Conservation (phyloP, 2,113 vertebrate genomes). For the Tragelaphus imberbis region DNA sequence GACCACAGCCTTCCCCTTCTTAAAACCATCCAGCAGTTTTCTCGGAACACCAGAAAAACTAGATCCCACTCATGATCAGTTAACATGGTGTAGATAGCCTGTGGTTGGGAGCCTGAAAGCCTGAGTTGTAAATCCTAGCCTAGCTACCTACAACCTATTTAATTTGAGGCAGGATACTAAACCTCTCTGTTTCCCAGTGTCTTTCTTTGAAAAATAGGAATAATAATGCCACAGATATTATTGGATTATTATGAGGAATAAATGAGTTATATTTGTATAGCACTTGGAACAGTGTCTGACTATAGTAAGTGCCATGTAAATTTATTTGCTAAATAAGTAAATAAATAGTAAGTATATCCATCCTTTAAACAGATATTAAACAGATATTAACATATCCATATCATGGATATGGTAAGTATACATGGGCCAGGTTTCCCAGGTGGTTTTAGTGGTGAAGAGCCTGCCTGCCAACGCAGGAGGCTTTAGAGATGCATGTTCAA, state of each 20-base stretch:
- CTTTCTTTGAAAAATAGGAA: background rate
- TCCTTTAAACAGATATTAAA: background rate
- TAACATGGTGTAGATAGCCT: background rate
- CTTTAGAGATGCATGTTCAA: background rate
- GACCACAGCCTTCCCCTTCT: background rate
- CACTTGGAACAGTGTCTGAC: background rate
- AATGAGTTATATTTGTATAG: background rate
- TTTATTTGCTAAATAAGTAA: background rate
- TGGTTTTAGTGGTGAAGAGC: background rate
- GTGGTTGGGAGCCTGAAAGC: background rate
- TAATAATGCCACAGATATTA: background rate
- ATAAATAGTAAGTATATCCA: background rate
- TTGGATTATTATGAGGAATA: background rate
- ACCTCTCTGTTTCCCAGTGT: background rate
- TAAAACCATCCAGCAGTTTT: background rate
- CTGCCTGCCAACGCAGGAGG: background rate
- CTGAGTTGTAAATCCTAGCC: background rate
- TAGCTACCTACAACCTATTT: background rate
- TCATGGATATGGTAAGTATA: background rate
- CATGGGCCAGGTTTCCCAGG: background rate
- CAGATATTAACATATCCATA: too few relatives aligned
- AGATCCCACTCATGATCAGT: background rate
- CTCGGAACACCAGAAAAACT: constrained; percentile 14
- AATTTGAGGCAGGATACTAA: background rate
- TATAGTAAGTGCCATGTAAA: background rate